Evolutionary conservation across 2,113 vertebrate genomes (phyloP), one percentile per base, ranked within the genome.

Genomic region (Larimichthys polyactis): DNA sequence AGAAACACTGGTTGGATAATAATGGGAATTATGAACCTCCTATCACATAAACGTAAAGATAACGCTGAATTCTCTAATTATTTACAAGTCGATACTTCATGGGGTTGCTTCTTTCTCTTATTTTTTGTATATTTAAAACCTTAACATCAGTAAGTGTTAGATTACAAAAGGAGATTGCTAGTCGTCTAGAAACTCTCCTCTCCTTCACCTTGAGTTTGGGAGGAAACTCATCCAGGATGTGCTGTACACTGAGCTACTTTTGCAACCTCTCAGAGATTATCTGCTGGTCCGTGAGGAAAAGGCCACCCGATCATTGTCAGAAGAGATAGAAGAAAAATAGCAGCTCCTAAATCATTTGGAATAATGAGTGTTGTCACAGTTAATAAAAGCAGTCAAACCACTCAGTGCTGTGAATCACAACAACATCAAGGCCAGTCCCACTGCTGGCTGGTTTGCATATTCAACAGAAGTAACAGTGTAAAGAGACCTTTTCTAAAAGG

Each of bases 341-440:
- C 65, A 55, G 69, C 67, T 58, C 58, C 71, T 90, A 82, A 91
- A 94, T 94, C 83, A 92, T 90, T 85, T 85, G 82, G 81, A 94
- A 86, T 90, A 90, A 92, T 89, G 90, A 90, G 75, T 58, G 36
- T 87, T 92, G 90, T 91, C 91, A 86, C 82, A 44, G 75, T 66
- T 84, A 83, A 92, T 92, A 85, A 87, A 85, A 79, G 58, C 76
- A 77, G 84, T 84, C 86, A 81, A 70, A 84, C 27, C 44, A 19
- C 51, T 67, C 54, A 48, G 22, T 4, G 54, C 65, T 69, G 68
- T 64, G 66, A 89, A 75, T 92, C 82, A 78, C 82, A 69, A 81
- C 79, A 83, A 68, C 62, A 51, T 40, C 36, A 40, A 40, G 52
- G 52, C 24, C 55, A 48, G 57, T 59, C 11, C 63, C 62, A 43